A percentile compares a stretch with the other conserved stretches of the same genome.
These are phyloP conservation scores for Rattus norvegicus DNA, from an alignment of 2,113 vertebrate genomes.

Conservation along the genomic window DNA sequence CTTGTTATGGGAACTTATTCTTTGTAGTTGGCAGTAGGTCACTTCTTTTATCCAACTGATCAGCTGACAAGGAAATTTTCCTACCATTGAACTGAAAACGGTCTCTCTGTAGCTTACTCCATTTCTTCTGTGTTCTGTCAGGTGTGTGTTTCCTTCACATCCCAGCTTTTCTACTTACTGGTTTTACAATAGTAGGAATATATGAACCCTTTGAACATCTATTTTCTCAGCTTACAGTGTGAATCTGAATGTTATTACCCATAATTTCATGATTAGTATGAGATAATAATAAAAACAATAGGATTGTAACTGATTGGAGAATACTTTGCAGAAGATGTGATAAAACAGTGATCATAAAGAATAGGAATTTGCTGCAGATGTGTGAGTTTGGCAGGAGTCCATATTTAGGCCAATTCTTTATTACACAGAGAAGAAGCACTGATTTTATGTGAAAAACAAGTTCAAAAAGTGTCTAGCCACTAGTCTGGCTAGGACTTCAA, in stretches of 20 bases:
- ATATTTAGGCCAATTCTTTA: not conserved
- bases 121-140: not conserved
- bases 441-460: not conserved
- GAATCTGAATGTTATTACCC: slow-evolving; percentile 12
- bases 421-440: not conserved
- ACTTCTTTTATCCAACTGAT: not conserved
- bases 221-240: slow-evolving; percentile 1
- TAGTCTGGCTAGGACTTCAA: slow-evolving; percentile 16
- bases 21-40: not conserved
- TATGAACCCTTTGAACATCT: not conserved
- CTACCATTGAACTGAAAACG: not conserved
- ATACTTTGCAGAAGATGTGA: not conserved
- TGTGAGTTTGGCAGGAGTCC: not conserved
- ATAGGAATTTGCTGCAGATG: not conserved
- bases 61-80: not conserved
- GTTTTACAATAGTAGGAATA: not conserved
- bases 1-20: not conserved
- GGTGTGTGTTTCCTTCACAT: not conserved
- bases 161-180: not conserved
- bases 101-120: not conserved
- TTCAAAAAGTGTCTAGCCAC: not conserved
- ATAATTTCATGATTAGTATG: not conserved
- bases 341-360: not conserved
- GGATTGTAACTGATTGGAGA: not conserved
- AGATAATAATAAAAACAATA: not conserved